These are phyloP conservation scores for Eunapius fragilis DNA, from an alignment of 37 sponge, comb jelly and placozoan genomes.

Conservation along the genomic window DNA sequence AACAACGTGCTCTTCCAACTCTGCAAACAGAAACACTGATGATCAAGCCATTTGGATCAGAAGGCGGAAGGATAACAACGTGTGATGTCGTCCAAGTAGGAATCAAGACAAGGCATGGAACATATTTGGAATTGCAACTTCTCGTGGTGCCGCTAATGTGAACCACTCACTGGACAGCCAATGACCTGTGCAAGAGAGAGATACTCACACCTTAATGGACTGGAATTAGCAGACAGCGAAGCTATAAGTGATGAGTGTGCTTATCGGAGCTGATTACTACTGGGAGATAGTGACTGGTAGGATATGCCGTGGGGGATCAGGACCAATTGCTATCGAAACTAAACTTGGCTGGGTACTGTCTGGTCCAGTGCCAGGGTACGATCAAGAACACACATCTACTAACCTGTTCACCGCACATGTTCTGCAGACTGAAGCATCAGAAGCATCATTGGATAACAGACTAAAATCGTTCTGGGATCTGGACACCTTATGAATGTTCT, in stretches of 20 bases:
- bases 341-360: slow-evolving; percentile 43
- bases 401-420: slow-evolving; percentile 14
- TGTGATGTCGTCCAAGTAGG: slow-evolving; percentile 32
- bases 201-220: slow-evolving; percentile 16
- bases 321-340: slow-evolving; percentile 36
- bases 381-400: neutral
- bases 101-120: neutral
- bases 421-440: slow-evolving; percentile 6
- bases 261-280: slow-evolving; percentile 47
- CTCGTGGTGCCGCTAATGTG: slow-evolving; percentile 41
- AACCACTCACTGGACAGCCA: slow-evolving; percentile 36
- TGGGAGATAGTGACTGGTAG: slow-evolving; percentile 47
- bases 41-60: slow-evolving; percentile 42
- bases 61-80: neutral
- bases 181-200: neutral
- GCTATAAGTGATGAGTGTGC: slow-evolving; percentile 16
- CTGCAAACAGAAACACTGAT: neutral
- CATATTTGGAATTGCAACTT: neutral
- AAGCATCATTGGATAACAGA: slow-evolving; percentile 5
- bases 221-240: slow-evolving; percentile 34
- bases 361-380: slow-evolving; percentile 13
- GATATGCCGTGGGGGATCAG: slow-evolving; percentile 13
- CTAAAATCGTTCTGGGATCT: too few relatives aligned
- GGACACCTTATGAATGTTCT: slow-evolving; percentile 11
- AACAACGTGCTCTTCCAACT: slow-evolving; percentile 13